Base-by-base conservation (phyloP, 2,888 invertebrate species). In the Didymodactylos carnosus region DNA sequence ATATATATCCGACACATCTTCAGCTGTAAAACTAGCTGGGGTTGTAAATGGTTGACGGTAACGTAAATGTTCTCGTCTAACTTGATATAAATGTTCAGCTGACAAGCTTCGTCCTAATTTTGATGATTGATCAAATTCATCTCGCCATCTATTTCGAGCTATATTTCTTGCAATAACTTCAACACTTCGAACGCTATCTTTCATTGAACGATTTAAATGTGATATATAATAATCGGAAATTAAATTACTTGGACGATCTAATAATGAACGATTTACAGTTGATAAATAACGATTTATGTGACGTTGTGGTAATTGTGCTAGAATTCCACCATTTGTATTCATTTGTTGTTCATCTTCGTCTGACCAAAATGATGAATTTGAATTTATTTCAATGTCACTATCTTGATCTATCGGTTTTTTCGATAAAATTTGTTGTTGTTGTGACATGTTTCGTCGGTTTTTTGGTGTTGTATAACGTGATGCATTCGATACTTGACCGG, bases 201-300 rank as follows among this genome's bases (percentile, higher is more conserved):
- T 27, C 74, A 74, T 74, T 29, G 70, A 53, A 69, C 39, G 71
- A 46, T 74, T 74, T 40, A 74, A 71, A 29, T 74, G 51, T 8
- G 74, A 74, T 27, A 74, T 70, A 46, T 74, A 74, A 74, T 71
- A 74, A 35, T 74, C 74, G 27, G 74, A 70, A 2, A 74, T 71
- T 27, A 71, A 46, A 39, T 74, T 43, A 25, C 71, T 53, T 11
- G 74, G 74, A 41, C 53, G 71, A 53, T 74, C 62, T 16, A 73
- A 16, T 16, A 70, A 14, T 27, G 62, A 71, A 23, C 69, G 62
- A 62, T 62, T 62, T 10, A 62, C 62, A 19, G 62, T 62, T 62
- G 62, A 62, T 35, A 62, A n/a, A 62, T 35, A 62, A 62, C 62
- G 62, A n/a, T 29, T 35, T 35, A 62, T 16, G 29, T 62, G 29